Evolutionary conservation across 2,113 vertebrate genomes (phyloP).

Genomic region (Neotoma lepida): DNA sequence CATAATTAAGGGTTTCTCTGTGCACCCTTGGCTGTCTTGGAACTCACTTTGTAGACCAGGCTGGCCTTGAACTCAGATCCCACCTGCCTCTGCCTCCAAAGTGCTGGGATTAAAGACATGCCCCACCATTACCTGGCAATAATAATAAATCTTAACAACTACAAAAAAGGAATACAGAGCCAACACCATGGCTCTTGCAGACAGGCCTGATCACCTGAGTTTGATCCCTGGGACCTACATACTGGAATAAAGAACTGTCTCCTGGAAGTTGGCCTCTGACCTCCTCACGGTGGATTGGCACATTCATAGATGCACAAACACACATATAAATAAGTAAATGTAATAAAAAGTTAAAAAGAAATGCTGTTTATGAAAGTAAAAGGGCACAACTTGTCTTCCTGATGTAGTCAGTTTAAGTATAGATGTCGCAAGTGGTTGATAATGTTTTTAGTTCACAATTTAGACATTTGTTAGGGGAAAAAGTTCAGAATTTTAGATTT

Average conservation of each 20-base stretch:
- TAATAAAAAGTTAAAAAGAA: neutral
- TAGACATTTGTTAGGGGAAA: neutral
- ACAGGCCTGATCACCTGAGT: neutral
- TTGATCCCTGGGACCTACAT: neutral
- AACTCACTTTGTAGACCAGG: neutral
- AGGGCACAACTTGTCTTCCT: neutral
- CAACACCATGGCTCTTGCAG: neutral
- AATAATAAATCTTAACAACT: neutral
- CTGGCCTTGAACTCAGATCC: neutral
- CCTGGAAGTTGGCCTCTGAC: neutral
- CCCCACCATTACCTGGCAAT: too few species aligned
- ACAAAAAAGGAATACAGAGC: neutral
- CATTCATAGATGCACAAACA: neutral
- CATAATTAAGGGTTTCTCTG: neutral
- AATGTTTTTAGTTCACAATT: slow-evolving; percentile 12
- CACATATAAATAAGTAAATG: neutral
- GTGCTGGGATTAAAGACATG: neutral
- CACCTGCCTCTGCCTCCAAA: neutral
- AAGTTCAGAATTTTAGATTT: neutral
- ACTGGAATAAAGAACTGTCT: neutral
- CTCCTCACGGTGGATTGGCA: neutral
- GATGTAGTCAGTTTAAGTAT: neutral
- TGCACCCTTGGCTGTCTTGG: neutral
- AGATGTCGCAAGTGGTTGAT: neutral
- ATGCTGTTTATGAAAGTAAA: neutral